Evolutionary conservation across 2,113 vertebrate genomes (phyloP).

Genomic region (Callipepla californica): DNA sequence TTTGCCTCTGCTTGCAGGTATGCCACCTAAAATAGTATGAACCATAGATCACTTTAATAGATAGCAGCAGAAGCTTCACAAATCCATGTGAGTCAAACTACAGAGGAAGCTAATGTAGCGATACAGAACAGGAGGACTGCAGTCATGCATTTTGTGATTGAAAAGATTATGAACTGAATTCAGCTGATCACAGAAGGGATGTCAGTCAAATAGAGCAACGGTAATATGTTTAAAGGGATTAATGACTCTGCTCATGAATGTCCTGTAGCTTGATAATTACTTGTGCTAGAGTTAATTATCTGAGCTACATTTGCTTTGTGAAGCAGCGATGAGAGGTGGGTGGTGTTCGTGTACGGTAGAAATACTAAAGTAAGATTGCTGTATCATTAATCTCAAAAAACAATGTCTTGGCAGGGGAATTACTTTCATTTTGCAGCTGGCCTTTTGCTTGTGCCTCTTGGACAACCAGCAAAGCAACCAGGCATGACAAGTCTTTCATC

Average conservation of each 20-base stretch:
- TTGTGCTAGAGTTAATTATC: constrained; percentile 48
- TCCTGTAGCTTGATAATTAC: constrained; percentile 30
- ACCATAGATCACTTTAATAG: background rate
- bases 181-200: background rate
- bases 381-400: background rate
- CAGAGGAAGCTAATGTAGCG: constrained; percentile 2
- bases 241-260: background rate
- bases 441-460: background rate
- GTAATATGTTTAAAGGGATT: constrained; percentile 18
- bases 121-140: background rate
- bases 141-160: background rate
- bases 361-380: background rate
- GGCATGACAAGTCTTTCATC: background rate
- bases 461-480: background rate
- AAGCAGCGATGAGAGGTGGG: background rate
- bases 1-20: constrained; percentile 3
- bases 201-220: background rate
- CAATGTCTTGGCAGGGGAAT: background rate
- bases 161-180: background rate
- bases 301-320: constrained; percentile 22
- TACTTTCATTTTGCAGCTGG: background rate
- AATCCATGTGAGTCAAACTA: constrained; percentile 38
- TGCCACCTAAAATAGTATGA: background rate
- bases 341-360: background rate
- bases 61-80: constrained; percentile 9